Evolutionary conservation across 2,888 invertebrate species (phyloP), one percentile per base, ranked within the genome.

Genomic region (Minunthozetes semirufus): DNA sequence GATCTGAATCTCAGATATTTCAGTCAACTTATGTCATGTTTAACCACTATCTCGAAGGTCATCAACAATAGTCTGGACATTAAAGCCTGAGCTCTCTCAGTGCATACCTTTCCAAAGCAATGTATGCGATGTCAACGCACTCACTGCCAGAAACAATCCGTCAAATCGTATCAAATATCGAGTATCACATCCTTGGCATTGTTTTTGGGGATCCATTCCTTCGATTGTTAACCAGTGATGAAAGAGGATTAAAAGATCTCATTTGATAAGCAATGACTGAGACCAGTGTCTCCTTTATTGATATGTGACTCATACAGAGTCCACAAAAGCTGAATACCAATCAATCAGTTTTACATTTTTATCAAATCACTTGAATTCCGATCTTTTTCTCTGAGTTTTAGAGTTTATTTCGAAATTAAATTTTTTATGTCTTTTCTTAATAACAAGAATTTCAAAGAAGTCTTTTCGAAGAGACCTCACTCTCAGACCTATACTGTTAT

Each of bases 11-110:
- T 66, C 66, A 66, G 66, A 66, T 66, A 66, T 66, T 66, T 66
- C 66, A 66, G 66, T 66, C 66, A 66, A 56, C 66, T 66, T 66
- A 66, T 66, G 66, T 66, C 66, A 66, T 66, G 27, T 66, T 38
- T 13, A 5, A 38, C 19, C 17, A n/a, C 15, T 66, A 66, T 66
- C 66, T 66, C 19, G 19, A 42, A 66, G 66, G 66, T 42, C 66
- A 66, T 66, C 66, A 29, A 22, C 38, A 42, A 38, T 66, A 27
- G 11, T 38, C 33, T 42, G 66, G 66, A 66, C 66, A 66, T 66
- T 66, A 66, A 42, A 27, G 38, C n/a, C 33, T 42, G 8, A 8
- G 8, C n/a, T 66, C 42, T n/a, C n/a, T 50, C 50, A 50, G 4
- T 25, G 56, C 19, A 19, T 56, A 19, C 19, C 15, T 19, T 5